Conservation (phyloP, 2,888 invertebrate species). For the Macrosiphum euphorbiae region DNA sequence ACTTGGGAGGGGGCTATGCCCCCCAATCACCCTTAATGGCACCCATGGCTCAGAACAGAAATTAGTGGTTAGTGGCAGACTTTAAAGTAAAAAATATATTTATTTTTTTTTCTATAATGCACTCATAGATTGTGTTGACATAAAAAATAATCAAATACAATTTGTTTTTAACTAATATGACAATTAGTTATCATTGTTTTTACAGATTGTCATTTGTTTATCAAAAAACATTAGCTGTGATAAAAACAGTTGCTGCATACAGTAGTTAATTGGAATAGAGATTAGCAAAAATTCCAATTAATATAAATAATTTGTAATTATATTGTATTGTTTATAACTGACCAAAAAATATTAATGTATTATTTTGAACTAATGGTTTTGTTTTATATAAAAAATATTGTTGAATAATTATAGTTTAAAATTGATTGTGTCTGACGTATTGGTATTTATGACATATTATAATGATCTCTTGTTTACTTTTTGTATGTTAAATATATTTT, state of each 20-base stretch:
- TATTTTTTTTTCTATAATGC: not conserved
- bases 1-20: too few species aligned
- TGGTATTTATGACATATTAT: not conserved
- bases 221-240: conserved; percentile 66
- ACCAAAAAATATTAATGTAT: conserved; percentile 6
- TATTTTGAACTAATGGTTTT: not conserved
- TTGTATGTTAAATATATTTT: not conserved
- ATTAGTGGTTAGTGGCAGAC: not conserved
- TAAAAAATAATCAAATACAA: conserved; percentile 4
- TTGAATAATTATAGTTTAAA: not conserved
- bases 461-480: conserved; percentile 29
- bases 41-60: not conserved
- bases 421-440: not conserved
- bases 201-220: conserved; percentile 67
- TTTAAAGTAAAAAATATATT: not conserved
- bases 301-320: not conserved
- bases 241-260: conserved; percentile 64
- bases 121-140: not conserved
- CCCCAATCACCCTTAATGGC: too few species aligned
- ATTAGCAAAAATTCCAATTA: not conserved
- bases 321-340: not conserved
- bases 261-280: conserved; percentile 26
- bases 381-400: not conserved
- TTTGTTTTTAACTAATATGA: not conserved
- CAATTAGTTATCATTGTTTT: conserved; percentile 16